These are phyloP conservation scores for Circaetus gallicus DNA, from an alignment of 2,113 vertebrate species.

Conservation along the genomic window DNA sequence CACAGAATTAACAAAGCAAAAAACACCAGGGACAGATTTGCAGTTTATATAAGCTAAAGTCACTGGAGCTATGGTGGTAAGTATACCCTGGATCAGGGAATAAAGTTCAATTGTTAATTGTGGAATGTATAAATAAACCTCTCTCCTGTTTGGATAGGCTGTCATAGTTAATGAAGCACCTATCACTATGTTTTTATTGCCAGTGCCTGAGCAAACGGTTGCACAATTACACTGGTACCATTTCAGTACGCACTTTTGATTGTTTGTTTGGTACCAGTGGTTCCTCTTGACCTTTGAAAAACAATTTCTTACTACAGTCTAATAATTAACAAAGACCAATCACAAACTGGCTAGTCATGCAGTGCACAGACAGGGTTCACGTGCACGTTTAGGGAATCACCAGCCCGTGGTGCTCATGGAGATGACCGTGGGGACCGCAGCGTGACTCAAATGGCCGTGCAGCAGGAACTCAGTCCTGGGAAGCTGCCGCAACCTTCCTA, in stretches of 20 bases:
- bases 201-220: background rate
- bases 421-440: background rate
- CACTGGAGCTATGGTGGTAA: background rate
- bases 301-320: background rate
- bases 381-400: background rate
- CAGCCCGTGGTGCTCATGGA: background rate
- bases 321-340: background rate
- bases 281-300: conserved; percentile 24
- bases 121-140: background rate
- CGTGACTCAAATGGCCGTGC: background rate
- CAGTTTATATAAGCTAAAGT: background rate
- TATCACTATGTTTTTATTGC: background rate
- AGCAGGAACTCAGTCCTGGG: background rate
- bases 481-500: background rate
- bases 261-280: background rate
- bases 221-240: background rate
- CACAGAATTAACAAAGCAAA: background rate
- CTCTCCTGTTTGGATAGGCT: background rate
- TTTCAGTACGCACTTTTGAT: background rate
- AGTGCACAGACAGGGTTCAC: background rate
- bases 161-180: background rate
- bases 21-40: background rate
- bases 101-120: background rate
- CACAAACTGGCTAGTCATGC: background rate
- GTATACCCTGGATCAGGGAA: background rate